Percentiles rank a stretch among this genome's conserved stretches.
These are phyloP conservation scores for Pelmatolapia mariae DNA, from an alignment of 2,113 vertebrate species.

Conservation along the genomic window DNA sequence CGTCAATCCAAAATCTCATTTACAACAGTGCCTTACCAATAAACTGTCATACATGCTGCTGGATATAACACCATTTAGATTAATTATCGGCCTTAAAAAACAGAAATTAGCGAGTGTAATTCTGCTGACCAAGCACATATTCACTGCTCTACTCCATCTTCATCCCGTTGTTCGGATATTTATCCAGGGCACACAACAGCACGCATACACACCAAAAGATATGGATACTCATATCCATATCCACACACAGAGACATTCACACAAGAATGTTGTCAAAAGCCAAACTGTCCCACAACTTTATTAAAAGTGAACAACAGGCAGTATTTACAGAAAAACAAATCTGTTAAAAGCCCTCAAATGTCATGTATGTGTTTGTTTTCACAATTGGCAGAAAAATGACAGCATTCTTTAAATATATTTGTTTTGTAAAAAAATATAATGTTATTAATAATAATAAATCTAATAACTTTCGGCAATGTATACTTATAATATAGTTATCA, in stretches of 20 bases:
- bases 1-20: neutral
- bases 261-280: conserved; percentile 22
- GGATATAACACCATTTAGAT: neutral
- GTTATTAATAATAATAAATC: conserved; percentile 61
- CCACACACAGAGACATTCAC: conserved; percentile 3
- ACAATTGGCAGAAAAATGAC: conserved; percentile 23
- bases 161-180: neutral
- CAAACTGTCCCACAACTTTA: conserved; percentile 38
- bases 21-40: neutral
- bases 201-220: neutral
- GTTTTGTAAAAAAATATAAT: conserved; percentile 69
- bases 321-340: neutral
- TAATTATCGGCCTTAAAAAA: neutral
- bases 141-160: neutral
- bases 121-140: conserved; percentile 29
- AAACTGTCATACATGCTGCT: conserved; percentile 19
- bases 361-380: conserved; percentile 40
- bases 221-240: neutral
- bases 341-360: conserved; percentile 32
- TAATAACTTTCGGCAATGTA: conserved; percentile 57
- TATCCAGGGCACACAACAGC: neutral
- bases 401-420: conserved; percentile 65
- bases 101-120: neutral
- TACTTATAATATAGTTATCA: conserved; percentile 54
- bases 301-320: neutral